Base-by-base conservation (phyloP, 1,140 invertebrate genomes). In the Plutomurus gul region DNA sequence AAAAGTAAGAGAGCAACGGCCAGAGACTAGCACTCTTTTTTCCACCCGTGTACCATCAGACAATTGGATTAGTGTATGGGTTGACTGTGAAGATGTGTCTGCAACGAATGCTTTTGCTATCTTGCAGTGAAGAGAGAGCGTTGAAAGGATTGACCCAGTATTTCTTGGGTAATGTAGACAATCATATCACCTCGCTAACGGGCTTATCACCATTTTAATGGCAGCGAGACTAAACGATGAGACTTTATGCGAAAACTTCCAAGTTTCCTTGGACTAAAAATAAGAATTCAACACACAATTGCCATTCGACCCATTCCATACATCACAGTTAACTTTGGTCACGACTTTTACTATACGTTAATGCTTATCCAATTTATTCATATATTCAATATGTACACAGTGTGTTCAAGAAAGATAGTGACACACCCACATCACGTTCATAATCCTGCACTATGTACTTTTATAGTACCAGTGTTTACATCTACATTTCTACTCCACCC, bases 191-290 rank as follows among this genome's bases (percentile, higher is more conserved):
- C 30, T 33, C 27, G 16, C 13, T 27, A 27, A 65, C 30, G 36
- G 25, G 25, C 56, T 36, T 30, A 65, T 33, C 16, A 7, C 11
- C 22, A 65, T 65, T 65, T 65, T 16, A 65, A 65, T 65, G 56
- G 56, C 13, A 16, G 36, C 7, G 18, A n/a, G 56, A 7, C 56
- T 11, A 65, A n/a, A 30, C 13, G 27, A 65, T 65, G 56, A 65
- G 56, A 27, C 27, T 65, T 65, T 65, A 65, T 65, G 56, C 25
- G 30, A 65, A 65, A 65, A 65, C 56, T 65, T 65, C n/a, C n/a
- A n/a, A n/a, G n/a, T n/a, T n/a, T 13, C 13, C 22, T 27, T 8
- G 16, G 16, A 16, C 51, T 60, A 36, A 60, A 30, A 33, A 30
- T 33, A 27, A 65, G 11, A 60, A 30, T 25, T 20, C 8, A 56